These are phyloP conservation scores for Spilogale gracilis DNA, from an alignment of 2,113 vertebrate genomes.

Conservation along the genomic window DNA sequence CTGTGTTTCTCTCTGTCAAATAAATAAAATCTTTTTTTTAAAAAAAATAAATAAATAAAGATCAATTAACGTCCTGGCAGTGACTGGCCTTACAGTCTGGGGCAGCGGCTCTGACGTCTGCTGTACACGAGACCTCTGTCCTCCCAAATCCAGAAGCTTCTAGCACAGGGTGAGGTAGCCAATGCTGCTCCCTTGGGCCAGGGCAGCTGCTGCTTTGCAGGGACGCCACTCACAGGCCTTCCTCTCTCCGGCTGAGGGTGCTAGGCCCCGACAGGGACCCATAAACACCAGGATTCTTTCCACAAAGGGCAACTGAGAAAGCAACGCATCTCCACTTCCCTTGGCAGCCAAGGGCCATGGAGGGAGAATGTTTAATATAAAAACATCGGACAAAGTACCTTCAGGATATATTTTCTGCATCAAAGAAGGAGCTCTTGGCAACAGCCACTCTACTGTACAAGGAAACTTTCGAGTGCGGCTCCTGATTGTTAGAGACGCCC, in stretches of 20 bases:
- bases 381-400: slow-evolving; percentile 89
- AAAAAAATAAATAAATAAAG: not conserved
- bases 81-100: slow-evolving; percentile 31
- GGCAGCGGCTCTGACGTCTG: slow-evolving; percentile 43
- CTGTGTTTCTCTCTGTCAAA: too few species aligned
- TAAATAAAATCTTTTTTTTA: too few species aligned
- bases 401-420: slow-evolving; percentile 88
- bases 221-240: slow-evolving; percentile 7
- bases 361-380: slow-evolving; percentile 87
- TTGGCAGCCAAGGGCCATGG: slow-evolving; percentile 73
- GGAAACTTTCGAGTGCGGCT: slow-evolving; percentile 66
- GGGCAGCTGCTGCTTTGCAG: not conserved
- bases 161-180: not conserved
- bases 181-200: not conserved
- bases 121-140: slow-evolving; percentile 69
- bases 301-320: slow-evolving; percentile 80
- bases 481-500: slow-evolving; percentile 74
- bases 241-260: not conserved
- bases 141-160: not conserved
- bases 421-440: slow-evolving; percentile 88
- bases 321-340: slow-evolving; percentile 82
- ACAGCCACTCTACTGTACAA: slow-evolving; percentile 55
- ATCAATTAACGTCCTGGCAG: not conserved
- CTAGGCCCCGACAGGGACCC: not conserved
- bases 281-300: slow-evolving; percentile 75